Percentiles rank a stretch among this genome's conserved stretches.
These are phyloP conservation scores for Zaprionus taronus DNA, from an alignment of 1,140 invertebrate genomes.

Conservation along the genomic window DNA sequence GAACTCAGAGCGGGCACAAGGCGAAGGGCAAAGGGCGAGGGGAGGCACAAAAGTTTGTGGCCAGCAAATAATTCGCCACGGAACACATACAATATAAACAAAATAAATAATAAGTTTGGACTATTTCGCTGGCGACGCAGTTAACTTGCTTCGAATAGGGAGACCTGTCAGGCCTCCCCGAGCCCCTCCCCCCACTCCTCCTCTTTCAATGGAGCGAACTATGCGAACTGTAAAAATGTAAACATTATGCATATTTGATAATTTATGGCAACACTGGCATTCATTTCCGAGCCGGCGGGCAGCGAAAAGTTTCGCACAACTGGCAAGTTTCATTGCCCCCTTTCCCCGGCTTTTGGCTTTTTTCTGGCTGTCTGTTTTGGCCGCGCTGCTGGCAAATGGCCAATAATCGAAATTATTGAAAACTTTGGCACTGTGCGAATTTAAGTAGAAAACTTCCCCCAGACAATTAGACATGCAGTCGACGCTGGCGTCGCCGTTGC, in stretches of 20 bases:
- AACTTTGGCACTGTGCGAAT: slow-evolving; percentile 70
- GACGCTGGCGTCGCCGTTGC: slow-evolving; percentile 20
- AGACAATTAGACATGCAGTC: slow-evolving; percentile 79
- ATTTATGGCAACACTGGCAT: slow-evolving; percentile 84
- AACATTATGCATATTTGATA: slow-evolving; percentile 84
- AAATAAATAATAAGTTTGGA: slow-evolving; percentile 74
- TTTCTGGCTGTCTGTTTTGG: slow-evolving; percentile 13
- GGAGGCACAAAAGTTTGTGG: slow-evolving; percentile 49
- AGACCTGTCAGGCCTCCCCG: neutral
- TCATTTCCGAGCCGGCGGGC: slow-evolving; percentile 68
- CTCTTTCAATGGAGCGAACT: slow-evolving; percentile 7
- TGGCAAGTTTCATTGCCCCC: slow-evolving; percentile 32
- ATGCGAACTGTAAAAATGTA: slow-evolving; percentile 70
- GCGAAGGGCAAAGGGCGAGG: neutral
- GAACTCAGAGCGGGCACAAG: neutral
- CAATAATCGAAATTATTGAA: slow-evolving; percentile 84
- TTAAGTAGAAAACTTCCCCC: slow-evolving; percentile 76
- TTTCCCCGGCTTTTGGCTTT: slow-evolving; percentile 16
- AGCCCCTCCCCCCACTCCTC: neutral
- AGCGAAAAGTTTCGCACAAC: slow-evolving; percentile 39
- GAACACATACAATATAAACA: slow-evolving; percentile 76
- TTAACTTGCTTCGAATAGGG: slow-evolving; percentile 64
- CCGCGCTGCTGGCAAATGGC: slow-evolving; percentile 70
- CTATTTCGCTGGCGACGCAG: slow-evolving; percentile 74
- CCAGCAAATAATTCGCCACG: slow-evolving; percentile 70